Percentiles rank a stretch among this genome's conserved stretches.
These are phyloP conservation scores for Halictus rubicundus DNA, from an alignment of 1,140 invertebrate species.

Conservation along the genomic window DNA sequence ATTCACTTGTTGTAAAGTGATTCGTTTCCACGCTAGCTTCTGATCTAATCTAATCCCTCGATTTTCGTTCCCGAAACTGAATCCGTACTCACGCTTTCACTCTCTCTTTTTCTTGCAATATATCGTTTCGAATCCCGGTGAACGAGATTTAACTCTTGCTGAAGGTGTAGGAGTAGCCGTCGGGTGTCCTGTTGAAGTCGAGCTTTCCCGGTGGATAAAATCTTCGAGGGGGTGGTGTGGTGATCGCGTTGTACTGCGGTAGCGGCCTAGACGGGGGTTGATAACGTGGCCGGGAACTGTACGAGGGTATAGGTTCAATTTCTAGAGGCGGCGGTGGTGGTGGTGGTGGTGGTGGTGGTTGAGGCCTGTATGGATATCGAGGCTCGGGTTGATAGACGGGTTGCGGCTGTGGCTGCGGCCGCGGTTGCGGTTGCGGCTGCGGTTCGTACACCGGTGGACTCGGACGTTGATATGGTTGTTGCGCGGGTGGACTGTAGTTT, in stretches of 20 bases:
- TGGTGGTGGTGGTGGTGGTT: conserved; percentile 77
- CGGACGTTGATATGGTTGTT: conserved; percentile 47
- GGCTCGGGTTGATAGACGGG: conserved; percentile 79
- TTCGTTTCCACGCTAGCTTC: too few species aligned
- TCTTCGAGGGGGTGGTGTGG: conserved; percentile 85
- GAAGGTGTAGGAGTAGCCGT: conserved; percentile 91
- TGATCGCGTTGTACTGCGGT: conserved; percentile 81
- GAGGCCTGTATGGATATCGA: conserved; percentile 76
- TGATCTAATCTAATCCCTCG: too few species aligned
- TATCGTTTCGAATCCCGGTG: background rate
- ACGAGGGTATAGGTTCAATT: conserved; percentile 76
- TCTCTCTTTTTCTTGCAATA: too few species aligned
- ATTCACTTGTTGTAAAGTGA: too few species aligned
- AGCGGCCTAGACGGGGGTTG: conserved; percentile 64
- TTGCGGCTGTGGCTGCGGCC: conserved; percentile 67
- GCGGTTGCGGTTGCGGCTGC: conserved; percentile 67
- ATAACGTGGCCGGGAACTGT: conserved; percentile 79
- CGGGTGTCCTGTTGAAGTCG: conserved; percentile 90
- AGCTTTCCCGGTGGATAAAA: conserved; percentile 92
- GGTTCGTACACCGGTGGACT: conserved; percentile 57
- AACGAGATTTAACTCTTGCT: conserved; percentile 80
- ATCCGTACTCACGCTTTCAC: too few species aligned
- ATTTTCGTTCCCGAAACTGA: too few species aligned
- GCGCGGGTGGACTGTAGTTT: conserved; percentile 57
- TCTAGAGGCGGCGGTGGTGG: conserved; percentile 69